Base-by-base conservation (phyloP, 35 echinoderm and acorn worm genomes). In the Chiridota heheva region DNA sequence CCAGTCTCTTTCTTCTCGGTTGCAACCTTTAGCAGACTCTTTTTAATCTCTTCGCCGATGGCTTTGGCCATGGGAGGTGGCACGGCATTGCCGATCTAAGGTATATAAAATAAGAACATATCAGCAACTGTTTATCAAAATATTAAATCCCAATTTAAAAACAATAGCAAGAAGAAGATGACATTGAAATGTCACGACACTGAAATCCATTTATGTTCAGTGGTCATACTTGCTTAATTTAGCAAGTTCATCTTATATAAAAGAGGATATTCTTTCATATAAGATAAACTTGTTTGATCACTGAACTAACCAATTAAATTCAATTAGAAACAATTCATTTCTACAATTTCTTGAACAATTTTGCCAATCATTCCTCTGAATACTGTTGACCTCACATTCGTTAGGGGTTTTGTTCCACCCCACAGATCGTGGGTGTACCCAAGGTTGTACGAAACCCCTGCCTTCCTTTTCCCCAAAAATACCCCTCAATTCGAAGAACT, bases 21-120 rank as follows among this genome's bases (percentile, higher is more conserved):
- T 89, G 33, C 76, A 34, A 78, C 70, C 3, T 66, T 67, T 17
- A 90, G 27, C 7, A 96, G 62, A 62, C 95, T 91, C 69, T 84
- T 88, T 67, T 88, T 98, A 43, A 98, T 98, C 56, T 98, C 89
- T 48, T 66, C 63, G 17, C 89, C 95, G 6, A 98, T 91, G 10
- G 95, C 95, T 24, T 67, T 78, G 3, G 95, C 79, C 89, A 98
- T 84, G 5, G 88, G 95, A 17, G 95, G 95, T 13, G 95, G 95
- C 1, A 98, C 95, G 36, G 89, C 95, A 80, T 98, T 98, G 32
- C 95, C 89, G 68, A 98, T 58, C 89, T 96, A 42, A 16, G 5
- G 40, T 66, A 61, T 36, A 64, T 49, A 73, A 42, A 40, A 5
- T 10, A 20, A 51, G 60, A 58, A 41, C 1, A 3, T 17, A n/a